These are phyloP conservation scores for Rallus limicola DNA, from an alignment of 2,113 vertebrate species.

Conservation along the genomic window DNA sequence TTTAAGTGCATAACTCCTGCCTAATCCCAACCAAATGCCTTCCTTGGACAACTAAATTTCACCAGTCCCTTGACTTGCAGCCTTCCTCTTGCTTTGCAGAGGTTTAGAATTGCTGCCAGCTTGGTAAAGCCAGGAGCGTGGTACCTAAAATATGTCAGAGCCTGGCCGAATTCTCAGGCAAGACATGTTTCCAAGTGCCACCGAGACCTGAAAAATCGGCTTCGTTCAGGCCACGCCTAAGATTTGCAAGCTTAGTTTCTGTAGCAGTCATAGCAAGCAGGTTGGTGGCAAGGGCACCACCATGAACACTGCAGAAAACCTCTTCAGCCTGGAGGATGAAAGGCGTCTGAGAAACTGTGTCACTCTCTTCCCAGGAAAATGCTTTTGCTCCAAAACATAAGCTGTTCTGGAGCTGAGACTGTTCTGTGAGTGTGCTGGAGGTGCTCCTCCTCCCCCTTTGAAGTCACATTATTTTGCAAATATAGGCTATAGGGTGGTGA, in stretches of 20 bases:
- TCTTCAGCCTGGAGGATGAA: not conserved
- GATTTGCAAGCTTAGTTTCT: not conserved
- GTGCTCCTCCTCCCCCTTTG: not conserved
- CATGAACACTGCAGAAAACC: not conserved
- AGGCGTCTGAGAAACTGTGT: not conserved
- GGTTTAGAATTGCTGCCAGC: not conserved
- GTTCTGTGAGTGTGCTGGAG: not conserved
- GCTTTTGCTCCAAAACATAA: not conserved
- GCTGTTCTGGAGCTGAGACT: not conserved
- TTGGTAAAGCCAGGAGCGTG: not conserved
- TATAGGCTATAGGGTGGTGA: not conserved
- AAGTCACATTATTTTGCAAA: constrained; percentile 35
- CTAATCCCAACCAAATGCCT: not conserved
- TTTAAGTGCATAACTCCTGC: not conserved
- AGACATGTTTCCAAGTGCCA: not conserved
- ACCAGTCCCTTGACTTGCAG: not conserved
- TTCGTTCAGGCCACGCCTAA: not conserved
- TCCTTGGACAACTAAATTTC: not conserved
- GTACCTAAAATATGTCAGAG: not conserved
- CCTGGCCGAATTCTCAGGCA: not conserved
- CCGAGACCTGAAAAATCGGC: not conserved
- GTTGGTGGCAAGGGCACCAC: not conserved
- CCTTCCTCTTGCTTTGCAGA: not conserved
- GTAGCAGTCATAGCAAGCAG: not conserved
- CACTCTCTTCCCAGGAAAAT: not conserved